Conservation (phyloP, 2,888 invertebrate species). For the Limenitis camilla region DNA sequence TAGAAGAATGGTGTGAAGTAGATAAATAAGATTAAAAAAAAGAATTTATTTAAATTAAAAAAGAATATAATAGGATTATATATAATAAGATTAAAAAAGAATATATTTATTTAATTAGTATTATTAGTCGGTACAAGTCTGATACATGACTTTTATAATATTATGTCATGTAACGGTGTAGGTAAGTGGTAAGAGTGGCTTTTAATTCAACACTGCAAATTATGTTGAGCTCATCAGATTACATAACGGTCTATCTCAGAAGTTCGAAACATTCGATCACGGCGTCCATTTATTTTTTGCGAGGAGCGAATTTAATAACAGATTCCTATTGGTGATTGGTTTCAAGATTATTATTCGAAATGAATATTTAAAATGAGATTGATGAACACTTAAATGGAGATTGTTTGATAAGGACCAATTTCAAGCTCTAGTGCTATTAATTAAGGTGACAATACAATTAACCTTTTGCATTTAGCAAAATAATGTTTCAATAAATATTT, state of each 20-base stretch:
- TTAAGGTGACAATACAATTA: too few relatives aligned
- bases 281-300: background rate
- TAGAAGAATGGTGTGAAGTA: too few relatives aligned
- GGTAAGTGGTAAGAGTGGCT: slow-evolving; percentile 4
- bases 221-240: slow-evolving; percentile 19
- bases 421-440: too few relatives aligned
- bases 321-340: background rate
- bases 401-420: too few relatives aligned
- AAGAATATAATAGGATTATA: too few relatives aligned
- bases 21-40: too few relatives aligned
- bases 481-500: too few relatives aligned
- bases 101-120: too few relatives aligned
- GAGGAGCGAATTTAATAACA: background rate
- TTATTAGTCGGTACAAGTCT: background rate
- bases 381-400: too few relatives aligned
- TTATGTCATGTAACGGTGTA: slow-evolving; percentile 14
- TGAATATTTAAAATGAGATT: background rate
- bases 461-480: too few relatives aligned
- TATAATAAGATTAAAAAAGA: too few relatives aligned
- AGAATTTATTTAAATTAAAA: too few relatives aligned
- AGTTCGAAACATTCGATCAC: slow-evolving; percentile 5
- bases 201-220: slow-evolving; percentile 13
- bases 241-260: slow-evolving; percentile 14
- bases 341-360: background rate
- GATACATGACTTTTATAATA: slow-evolving; percentile 8